These are phyloP conservation scores for Hyppa rectilinea DNA, from an alignment of 2,888 invertebrate species.

Conservation along the genomic window DNA sequence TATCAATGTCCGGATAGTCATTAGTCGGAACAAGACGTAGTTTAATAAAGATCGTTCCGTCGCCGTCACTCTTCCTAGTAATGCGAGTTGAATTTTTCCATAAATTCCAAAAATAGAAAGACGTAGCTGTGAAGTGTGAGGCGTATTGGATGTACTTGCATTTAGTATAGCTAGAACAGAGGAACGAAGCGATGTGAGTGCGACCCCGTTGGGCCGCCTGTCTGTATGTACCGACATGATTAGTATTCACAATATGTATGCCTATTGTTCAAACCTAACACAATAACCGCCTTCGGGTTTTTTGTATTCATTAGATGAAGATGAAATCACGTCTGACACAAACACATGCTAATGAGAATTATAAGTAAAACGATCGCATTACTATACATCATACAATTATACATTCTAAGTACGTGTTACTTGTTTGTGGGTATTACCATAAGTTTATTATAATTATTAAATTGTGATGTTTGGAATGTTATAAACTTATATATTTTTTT, in stretches of 20 bases:
- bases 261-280: conserved; percentile 84
- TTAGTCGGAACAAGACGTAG: background rate
- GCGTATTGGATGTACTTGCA: conserved; percentile 5
- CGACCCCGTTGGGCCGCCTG: conserved; percentile 62
- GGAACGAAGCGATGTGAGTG: conserved; percentile 27
- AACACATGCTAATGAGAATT: conserved; percentile 77
- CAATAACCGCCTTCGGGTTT: conserved; percentile 81
- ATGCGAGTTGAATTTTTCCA: conserved; percentile 12
- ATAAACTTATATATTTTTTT: background rate
- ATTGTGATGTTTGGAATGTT: background rate
- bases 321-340: conserved; percentile 80
- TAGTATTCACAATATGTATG: conserved; percentile 82
- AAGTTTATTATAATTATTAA: background rate
- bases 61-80: background rate
- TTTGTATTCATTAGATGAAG: conserved; percentile 79
- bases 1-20: conserved; percentile 14
- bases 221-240: conserved; percentile 70
- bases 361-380: conserved; percentile 68
- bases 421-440: conserved; percentile 7
- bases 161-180: conserved; percentile 17
- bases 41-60: conserved; percentile 11
- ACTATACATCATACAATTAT: conserved; percentile 25
- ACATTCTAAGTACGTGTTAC: conserved; percentile 23
- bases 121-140: background rate
- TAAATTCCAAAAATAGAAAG: conserved; percentile 26